Percentiles rank a stretch among this genome's conserved stretches.
Conservation (phyloP, 53 echinoderm and acorn worm species). For the Holothuria scabra region DNA sequence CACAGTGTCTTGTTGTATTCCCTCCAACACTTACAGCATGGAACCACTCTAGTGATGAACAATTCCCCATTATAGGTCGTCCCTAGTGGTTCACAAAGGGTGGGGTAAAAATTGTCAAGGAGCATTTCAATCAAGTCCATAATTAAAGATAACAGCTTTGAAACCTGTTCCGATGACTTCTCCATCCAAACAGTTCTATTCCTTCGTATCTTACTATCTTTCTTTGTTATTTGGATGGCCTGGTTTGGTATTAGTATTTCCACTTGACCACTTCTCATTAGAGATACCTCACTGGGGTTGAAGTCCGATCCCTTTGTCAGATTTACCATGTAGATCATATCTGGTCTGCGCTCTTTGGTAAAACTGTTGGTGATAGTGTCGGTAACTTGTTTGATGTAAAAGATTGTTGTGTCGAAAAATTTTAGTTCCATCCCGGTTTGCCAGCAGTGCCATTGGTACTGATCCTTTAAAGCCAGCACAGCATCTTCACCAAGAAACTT, state of each 20-base stretch:
- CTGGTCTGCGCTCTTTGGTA: constrained; percentile 84
- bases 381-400: constrained; percentile 86
- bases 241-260: constrained; percentile 95
- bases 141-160: constrained; percentile 79
- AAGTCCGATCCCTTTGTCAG: constrained; percentile 60
- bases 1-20: constrained; percentile 78
- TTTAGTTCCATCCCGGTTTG: constrained; percentile 91
- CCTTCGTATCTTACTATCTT: constrained; percentile 15
- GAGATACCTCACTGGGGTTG: constrained; percentile 69
- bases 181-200: constrained; percentile 68
- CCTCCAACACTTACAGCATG: constrained; percentile 85
- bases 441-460: constrained; percentile 92
- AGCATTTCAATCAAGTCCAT: constrained; percentile 89
- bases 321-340: constrained; percentile 82
- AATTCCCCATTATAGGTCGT: constrained; percentile 90
- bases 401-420: constrained; percentile 84
- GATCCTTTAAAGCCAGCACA: constrained; percentile 59
- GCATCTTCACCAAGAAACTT: constrained; percentile 70
- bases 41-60: constrained; percentile 90
- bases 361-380: constrained; percentile 76
- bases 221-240: constrained; percentile 65
- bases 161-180: constrained; percentile 73
- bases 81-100: constrained; percentile 84
- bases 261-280: constrained; percentile 83
- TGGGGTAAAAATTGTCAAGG: constrained; percentile 95